phyloP scores from a whole-genome alignment of 2,888 invertebrate genomes.

The Cotesia congregata region DNA sequence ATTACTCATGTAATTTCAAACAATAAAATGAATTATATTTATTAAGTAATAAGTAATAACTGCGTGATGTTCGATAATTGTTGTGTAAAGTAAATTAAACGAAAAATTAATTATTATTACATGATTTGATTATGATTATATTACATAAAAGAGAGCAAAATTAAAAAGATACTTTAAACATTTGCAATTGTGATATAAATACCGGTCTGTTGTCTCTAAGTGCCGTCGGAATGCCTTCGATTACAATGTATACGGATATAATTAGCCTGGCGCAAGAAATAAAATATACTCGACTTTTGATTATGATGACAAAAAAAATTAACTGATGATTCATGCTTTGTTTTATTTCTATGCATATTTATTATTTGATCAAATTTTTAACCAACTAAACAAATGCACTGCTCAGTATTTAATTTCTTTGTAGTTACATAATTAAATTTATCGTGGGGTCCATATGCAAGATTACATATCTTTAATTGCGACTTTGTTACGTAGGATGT shows the following conservation, averaged over 20 bases:
- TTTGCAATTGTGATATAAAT: slow-evolving; percentile 13
- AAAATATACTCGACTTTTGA: background rate
- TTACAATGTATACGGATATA: slow-evolving; percentile 8
- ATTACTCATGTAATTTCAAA: background rate
- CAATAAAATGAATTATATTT: background rate
- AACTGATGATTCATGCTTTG: background rate
- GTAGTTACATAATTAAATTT: slow-evolving; percentile 13
- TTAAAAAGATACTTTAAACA: slow-evolving; percentile 7
- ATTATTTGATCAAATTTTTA: background rate
- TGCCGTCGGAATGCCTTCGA: background rate
- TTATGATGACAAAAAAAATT: slow-evolving; percentile 16
- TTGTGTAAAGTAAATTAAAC: background rate
- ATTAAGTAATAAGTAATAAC: background rate
- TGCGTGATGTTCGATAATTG: background rate
- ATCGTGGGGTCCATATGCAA: slow-evolving; percentile 34
- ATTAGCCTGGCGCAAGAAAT: slow-evolving; percentile 27
- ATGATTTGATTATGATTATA: no score
- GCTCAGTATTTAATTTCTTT: background rate
- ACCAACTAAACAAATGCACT: background rate
- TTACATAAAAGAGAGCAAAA: background rate
- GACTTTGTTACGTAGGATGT: slow-evolving; percentile 27
- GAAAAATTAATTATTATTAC: background rate
- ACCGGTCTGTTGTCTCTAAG: slow-evolving; percentile 18
- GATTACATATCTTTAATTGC: slow-evolving; percentile 33
- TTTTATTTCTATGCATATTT: background rate